Conservation (phyloP, 1,140 invertebrate species). For the Homarus americanus region DNA sequence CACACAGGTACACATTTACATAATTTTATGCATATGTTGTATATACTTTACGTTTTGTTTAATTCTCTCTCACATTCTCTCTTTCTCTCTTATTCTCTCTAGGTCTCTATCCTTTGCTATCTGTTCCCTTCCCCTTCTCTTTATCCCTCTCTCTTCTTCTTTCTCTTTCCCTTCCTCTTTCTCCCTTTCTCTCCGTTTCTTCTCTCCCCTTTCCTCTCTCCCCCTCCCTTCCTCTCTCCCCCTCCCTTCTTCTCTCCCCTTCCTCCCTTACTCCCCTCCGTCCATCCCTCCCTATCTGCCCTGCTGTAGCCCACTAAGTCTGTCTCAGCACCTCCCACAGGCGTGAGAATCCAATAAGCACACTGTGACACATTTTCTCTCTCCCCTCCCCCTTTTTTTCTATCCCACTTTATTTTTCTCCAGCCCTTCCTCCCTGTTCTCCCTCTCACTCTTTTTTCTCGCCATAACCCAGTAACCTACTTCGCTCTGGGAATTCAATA, state of each 20-base stretch:
- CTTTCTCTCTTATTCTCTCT: not conserved
- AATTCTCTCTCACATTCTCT: slow-evolving; percentile 74
- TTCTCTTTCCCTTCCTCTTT: slow-evolving; percentile 81
- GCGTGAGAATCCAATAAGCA: too few species aligned
- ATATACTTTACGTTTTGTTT: slow-evolving; percentile 80
- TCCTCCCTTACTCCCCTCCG: too few species aligned
- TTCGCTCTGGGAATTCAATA: not conserved
- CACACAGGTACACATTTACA: too few species aligned
- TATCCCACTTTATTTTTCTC: not conserved
- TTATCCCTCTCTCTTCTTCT: not conserved
- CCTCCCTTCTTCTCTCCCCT: not conserved
- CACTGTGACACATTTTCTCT: too few species aligned
- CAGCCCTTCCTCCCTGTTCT: not conserved
- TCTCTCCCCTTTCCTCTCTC: not conserved
- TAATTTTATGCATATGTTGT: too few species aligned
- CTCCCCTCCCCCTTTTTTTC: not conserved
- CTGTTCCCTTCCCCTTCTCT: not conserved
- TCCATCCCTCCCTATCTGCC: too few species aligned
- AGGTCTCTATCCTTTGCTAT: not conserved
- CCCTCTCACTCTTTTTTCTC: not conserved
- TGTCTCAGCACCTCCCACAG: too few species aligned
- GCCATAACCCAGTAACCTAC: not conserved
- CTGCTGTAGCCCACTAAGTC: too few species aligned
- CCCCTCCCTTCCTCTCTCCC: not conserved
- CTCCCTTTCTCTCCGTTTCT: not conserved